Evolutionary conservation across 2,113 vertebrate species (phyloP), one percentile per base, ranked within the genome.

Genomic region (Sylvietta virens): DNA sequence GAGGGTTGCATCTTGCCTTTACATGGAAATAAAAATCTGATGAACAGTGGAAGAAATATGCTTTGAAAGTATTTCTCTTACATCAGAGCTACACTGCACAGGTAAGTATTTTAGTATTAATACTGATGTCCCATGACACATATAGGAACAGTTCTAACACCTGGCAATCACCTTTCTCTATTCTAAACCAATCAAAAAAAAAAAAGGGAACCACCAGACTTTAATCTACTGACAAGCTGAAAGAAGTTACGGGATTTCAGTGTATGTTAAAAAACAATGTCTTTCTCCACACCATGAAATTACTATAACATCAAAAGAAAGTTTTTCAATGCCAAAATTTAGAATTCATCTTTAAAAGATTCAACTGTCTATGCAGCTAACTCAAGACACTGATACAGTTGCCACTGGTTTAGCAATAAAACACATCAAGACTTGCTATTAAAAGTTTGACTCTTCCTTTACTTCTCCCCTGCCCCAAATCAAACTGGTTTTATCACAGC

Each of bases 221-320:
- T 73, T 44, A 15, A 76, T 20, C 28, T 58, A 45, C 47, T 35
- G 17, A 65, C 0, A 1, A 1, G 0, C 13, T 37, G 5, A 39
- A 65, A 87, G 13, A 56, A 8, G 30, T 33, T 70, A 74, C 88
- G 27, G 13, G 20, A 81, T 74, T 79, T 61, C 58, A 91, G 17
- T 40, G 2, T 27, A 37, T 15, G 21, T 56, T 44, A 69, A 69
- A 64, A 58, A 91, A 80, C 6, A 70, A n/a, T 7, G 22, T 57
- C 31, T 58, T 69, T 85, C 51, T 77, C 33, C 40, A 30, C 17
- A 69, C 10, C 50, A 51, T 24, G 23, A 64, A 72, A 77, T 39
- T 35, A 70, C 0, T 1, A 18, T 39, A 74, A 64, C 9, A 45
- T 31, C 24, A 73, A 31, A 83, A 82, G 15, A 8, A 85, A 77